phyloP scores from a whole-genome alignment of 2,797 vertebrate genomes.

The Macrochelys suwanniensis region DNA sequence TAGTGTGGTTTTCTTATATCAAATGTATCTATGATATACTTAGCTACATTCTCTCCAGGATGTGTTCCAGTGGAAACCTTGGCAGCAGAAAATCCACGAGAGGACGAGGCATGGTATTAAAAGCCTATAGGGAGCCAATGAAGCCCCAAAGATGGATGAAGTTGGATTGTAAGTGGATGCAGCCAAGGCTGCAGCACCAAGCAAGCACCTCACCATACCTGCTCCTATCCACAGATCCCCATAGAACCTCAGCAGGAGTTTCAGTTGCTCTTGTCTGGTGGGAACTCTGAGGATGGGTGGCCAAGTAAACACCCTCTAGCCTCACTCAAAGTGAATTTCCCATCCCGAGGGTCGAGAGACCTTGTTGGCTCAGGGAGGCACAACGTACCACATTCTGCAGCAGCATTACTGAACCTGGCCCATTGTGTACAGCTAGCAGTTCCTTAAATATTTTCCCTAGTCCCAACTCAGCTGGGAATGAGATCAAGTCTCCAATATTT shows the following conservation, averaged over 20 bases:
- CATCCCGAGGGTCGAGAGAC: background rate
- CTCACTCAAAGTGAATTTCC: background rate
- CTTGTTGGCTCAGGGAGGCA: fast-evolving
- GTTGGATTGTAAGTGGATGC: background rate
- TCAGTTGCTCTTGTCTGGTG: background rate
- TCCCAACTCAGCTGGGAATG: background rate
- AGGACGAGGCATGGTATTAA: background rate
- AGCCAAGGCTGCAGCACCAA: background rate
- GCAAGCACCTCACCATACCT: background rate
- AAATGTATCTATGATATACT: background rate
- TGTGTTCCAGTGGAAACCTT: background rate
- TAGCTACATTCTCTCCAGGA: background rate
- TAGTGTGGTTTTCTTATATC: background rate
- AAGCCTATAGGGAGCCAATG: background rate
- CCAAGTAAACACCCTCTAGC: background rate
- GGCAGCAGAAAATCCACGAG: background rate
- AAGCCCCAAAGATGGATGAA: background rate
- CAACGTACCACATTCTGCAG: background rate
- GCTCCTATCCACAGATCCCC: background rate
- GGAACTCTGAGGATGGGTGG: background rate
- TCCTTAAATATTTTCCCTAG: background rate
- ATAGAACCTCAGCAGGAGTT: background rate
- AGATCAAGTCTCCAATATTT: conserved; percentile 35
- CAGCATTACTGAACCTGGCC: fast-evolving
- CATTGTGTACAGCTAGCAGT: background rate